phyloP scores from a whole-genome alignment of 2,113 vertebrate species.

The Petrocephalus zakoni region DNA sequence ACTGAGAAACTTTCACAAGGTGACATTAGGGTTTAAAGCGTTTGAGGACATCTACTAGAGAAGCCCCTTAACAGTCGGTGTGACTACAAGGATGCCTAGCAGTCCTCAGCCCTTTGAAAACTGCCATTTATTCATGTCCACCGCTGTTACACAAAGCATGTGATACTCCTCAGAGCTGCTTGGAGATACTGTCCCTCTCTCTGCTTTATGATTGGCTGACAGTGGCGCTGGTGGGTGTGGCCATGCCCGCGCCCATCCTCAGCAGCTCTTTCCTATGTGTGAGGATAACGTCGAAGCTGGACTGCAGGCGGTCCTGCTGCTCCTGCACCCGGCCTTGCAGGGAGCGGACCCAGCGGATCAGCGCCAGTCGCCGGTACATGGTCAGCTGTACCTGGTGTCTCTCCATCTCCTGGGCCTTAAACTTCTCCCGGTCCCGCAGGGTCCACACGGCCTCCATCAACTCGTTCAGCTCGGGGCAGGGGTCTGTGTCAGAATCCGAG shows the following conservation, averaged over 20 bases:
- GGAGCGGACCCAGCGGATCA: constrained; percentile 88
- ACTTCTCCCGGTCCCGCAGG: constrained; percentile 78
- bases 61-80: background rate
- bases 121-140: background rate
- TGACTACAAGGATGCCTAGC: background rate
- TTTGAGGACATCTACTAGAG: background rate
- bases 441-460: constrained; percentile 79
- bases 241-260: constrained; percentile 56
- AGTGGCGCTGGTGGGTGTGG: constrained; percentile 14
- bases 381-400: constrained; percentile 89
- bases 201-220: constrained; percentile 62
- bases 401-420: constrained; percentile 93
- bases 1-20: background rate
- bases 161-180: background rate
- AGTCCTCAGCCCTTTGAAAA: background rate
- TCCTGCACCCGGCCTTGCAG: constrained; percentile 78
- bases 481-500: constrained; percentile 51
- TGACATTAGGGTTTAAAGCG: background rate
- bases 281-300: constrained; percentile 91
- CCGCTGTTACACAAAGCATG: constrained; percentile 8
- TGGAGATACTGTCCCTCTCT: background rate
- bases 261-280: constrained; percentile 91
- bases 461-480: constrained; percentile 50
- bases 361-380: constrained; percentile 90
- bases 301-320: constrained; percentile 89